Evolutionary conservation across 1,140 invertebrate genomes (phyloP), one percentile per base, ranked within the genome.

Genomic region (Cydia fagiglandana): DNA sequence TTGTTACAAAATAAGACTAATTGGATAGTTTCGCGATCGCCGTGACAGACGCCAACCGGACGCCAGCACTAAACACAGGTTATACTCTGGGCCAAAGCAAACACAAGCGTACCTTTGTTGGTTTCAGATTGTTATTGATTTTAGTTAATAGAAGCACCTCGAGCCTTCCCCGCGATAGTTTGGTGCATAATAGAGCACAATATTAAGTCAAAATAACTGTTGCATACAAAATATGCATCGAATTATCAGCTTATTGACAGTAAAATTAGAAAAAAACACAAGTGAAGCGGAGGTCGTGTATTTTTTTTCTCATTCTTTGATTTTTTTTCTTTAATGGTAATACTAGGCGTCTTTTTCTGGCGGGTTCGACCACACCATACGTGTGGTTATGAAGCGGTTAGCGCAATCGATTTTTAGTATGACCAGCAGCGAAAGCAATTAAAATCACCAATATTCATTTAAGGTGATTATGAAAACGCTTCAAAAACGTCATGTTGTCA

Each of bases 71-170:
- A 92, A 90, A 92, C 91, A 93, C 90, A 93, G 91, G 92, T 93
- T 93, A 93, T 90, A 88, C 84, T 85, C 87, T 86, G 75, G 80
- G 85, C 82, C 83, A 91, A 90, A 89, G 86, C 89, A 91, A 93
- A 91, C 90, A 91, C 86, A 87, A 93, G 91, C 91, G 90, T 93
- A 93, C 92, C 92, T 93, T 93, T 93, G 90, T 91, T 91, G 84
- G 84, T 86, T 86, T 88, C 84, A 84, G 87, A 88, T 91, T 92
- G 85, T 89, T 93, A 93, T 93, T 89, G 91, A 93, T 93, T 93
- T 93, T 93, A 92, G 84, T 89, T 86, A 84, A 83, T 86, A 89
- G 81, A 88, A 83, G 84, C 88, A 91, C 91, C 88, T 83, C 81
- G 79, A 87, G 80, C 81, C 82, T 86, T 86, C 77, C 83, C 84